Evolutionary conservation across 1,140 invertebrate species (phyloP), one percentile per base, ranked within the genome.

Genomic region (Reticulitermes speratus): DNA sequence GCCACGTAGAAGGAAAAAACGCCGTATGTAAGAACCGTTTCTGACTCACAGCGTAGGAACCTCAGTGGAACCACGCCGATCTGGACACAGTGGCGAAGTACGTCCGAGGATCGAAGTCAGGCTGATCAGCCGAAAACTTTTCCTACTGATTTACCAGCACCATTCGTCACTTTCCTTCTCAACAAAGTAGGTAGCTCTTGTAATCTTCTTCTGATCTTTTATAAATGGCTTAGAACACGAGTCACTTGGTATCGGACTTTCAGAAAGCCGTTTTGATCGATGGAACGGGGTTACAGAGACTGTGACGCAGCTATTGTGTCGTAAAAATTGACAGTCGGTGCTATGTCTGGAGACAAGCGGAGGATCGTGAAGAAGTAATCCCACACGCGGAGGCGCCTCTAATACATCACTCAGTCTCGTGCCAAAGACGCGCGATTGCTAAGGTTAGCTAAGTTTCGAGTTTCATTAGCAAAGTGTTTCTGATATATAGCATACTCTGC

Each of bases 251-350:
- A 75, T 30, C 25, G 65, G 3, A 6, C 65, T 55, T 21, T 75
- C 65, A 75, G 25, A 75, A 75, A 75, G 65, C 65, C 65, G n/a
- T n/a, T 30, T 16, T 75, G 65, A 75, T 75, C 65, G 65, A 75
- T 30, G 65, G 65, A 75, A 6, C 59, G 21, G 25, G 21, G 19
- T 2, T 65, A 2, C 1, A 65, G 2, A 23, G 59, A n/a, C 59
- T 21, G 16, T 5, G 59, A 21, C 7, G 65, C 65, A 75, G 65
- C 25, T 25, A 14, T 75, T 75, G 65, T 75, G n/a, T 75, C n/a
- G 0, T 75, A 75, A 75, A 25, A 75, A 75, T 30, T 75, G 65
- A 75, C 25, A 30, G 65, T 30, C 25, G 30, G 5, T 25, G 0
- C 65, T 25, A 3, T 9, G 65, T 75, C 25, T 75, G n/a, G 65